These are phyloP conservation scores for Streptopelia turtur DNA, from an alignment of 2,797 vertebrate genomes.

Conservation along the genomic window DNA sequence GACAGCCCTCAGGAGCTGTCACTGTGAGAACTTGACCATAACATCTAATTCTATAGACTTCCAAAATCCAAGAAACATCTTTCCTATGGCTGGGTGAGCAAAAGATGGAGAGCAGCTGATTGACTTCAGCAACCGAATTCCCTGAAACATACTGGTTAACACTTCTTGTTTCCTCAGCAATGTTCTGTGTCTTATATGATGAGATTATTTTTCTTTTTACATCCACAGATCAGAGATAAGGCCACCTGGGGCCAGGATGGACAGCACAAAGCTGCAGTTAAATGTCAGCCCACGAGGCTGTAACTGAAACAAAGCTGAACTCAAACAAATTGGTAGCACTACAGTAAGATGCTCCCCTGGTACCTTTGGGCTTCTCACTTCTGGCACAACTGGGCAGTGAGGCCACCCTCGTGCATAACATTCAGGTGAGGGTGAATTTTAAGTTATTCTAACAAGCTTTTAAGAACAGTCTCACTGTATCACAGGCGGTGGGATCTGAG, in stretches of 20 bases:
- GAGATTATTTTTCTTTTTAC: neutral
- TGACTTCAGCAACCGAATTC: neutral
- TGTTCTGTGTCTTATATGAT: neutral
- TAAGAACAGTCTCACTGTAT: neutral
- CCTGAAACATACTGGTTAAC: neutral
- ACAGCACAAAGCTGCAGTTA: neutral
- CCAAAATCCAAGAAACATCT: neutral
- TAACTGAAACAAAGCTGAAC: neutral
- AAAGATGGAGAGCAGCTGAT: neutral
- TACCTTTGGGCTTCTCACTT: neutral
- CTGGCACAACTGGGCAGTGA: neutral
- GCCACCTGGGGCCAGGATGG: neutral
- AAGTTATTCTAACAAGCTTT: neutral
- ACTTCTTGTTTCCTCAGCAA: neutral
- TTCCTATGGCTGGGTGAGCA: neutral
- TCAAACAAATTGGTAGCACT: neutral
- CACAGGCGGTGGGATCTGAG: neutral
- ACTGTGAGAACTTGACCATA: neutral
- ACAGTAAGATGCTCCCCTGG: neutral
- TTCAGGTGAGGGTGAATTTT: neutral
- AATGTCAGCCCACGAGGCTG: constrained; percentile 24
- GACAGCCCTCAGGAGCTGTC: fast-evolving
- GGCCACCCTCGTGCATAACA: fast-evolving
- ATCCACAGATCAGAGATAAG: neutral
- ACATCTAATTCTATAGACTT: neutral